Conservation (phyloP, 2,797 vertebrate species). For the Pangasius krempfi region DNA sequence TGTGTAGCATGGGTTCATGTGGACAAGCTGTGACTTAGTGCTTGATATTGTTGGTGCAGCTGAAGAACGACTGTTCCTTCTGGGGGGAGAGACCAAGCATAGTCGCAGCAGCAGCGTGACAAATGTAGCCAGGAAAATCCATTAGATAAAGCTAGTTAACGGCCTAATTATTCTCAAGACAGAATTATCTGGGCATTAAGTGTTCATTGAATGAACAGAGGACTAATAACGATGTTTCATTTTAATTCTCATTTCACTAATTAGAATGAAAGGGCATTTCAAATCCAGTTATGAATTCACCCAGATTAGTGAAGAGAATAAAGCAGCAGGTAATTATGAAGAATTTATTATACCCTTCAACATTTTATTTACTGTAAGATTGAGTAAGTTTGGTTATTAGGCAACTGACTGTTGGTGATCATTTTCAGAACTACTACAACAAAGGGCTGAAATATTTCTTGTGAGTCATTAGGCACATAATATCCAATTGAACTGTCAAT, state of each 20-base stretch:
- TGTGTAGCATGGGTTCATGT: conserved; percentile 37
- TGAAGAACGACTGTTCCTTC: conserved; percentile 47
- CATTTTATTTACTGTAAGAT: conserved; percentile 55
- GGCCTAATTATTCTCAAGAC: conserved; percentile 61
- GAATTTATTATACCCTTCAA: conserved; percentile 55
- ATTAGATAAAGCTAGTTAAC: conserved; percentile 62
- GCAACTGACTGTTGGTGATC: conserved; percentile 61
- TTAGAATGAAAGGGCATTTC: conserved; percentile 61
- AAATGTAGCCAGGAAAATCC: conserved; percentile 56
- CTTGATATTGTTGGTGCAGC: conserved; percentile 49
- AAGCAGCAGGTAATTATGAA: conserved; percentile 58
- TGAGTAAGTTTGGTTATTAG: conserved; percentile 57
- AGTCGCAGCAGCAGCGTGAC: conserved; percentile 47
- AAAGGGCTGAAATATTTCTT: conserved; percentile 57
- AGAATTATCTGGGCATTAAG: conserved; percentile 60
- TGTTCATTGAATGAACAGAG: conserved; percentile 56
- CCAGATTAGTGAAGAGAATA: conserved; percentile 58
- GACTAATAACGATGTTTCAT: conserved; percentile 59
- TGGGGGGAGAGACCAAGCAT: conserved; percentile 39
- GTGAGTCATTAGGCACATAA: conserved; percentile 56
- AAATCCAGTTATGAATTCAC: conserved; percentile 58
- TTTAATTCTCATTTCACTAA: conserved; percentile 60
- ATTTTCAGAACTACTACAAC: conserved; percentile 58
- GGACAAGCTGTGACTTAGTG: conserved; percentile 55
- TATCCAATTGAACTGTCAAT: conserved; percentile 60